Conservation (phyloP, 2,113 vertebrate genomes). For the Hippocampus guttulatus region DNA sequence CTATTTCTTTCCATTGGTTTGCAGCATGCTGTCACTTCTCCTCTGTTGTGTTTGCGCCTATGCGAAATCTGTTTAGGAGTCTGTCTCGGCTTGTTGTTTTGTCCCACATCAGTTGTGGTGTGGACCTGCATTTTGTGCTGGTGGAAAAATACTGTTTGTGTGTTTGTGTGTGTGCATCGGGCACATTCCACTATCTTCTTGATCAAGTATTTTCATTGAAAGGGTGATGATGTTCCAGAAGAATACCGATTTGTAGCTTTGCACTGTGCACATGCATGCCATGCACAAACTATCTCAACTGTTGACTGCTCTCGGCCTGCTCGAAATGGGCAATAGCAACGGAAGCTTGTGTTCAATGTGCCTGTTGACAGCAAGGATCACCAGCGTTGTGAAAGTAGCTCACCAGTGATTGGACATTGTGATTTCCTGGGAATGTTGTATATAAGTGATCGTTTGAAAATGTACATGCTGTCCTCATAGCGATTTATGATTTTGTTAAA, state of each 20-base stretch:
- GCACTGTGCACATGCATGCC: background rate
- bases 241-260: background rate
- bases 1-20: slow-evolving; percentile 52
- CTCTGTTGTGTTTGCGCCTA: slow-evolving; percentile 55
- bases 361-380: too few species aligned
- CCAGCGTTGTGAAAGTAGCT: background rate
- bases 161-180: background rate
- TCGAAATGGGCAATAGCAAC: background rate
- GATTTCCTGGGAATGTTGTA: background rate
- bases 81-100: slow-evolving; percentile 50
- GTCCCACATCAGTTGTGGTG: slow-evolving; percentile 42
- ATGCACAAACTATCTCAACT: background rate
- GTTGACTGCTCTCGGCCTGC: background rate
- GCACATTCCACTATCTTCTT: background rate
- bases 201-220: background rate
- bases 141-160: slow-evolving; percentile 22
- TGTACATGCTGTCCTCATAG: too few species aligned
- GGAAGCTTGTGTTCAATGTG: too few species aligned
- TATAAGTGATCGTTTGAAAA: background rate
- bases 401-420: background rate
- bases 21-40: slow-evolving; percentile 54
- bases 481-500: too few species aligned
- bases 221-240: background rate
- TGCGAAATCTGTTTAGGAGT: slow-evolving; percentile 49
- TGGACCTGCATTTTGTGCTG: slow-evolving; percentile 27